Evolutionary conservation across 2,797 vertebrate genomes (phyloP), one percentile per base, ranked within the genome.

Genomic region (Loris lydekkerianus): DNA sequence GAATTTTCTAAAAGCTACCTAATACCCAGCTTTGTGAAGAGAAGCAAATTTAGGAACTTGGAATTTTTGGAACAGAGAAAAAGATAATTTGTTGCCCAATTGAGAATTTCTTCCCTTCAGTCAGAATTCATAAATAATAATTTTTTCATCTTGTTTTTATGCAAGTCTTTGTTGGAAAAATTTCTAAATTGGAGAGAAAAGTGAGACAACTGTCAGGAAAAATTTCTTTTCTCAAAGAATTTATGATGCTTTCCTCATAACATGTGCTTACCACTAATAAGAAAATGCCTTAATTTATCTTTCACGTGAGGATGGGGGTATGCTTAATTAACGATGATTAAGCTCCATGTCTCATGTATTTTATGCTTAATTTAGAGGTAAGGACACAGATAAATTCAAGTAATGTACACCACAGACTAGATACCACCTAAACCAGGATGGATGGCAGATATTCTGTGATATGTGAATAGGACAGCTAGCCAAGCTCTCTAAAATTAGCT

Each of bases 121-220:
- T 85, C 29, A 91, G 31, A 37, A 91, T 86, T 80, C 25, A 94
- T 93, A 92, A 60, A 78, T 29, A 60, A 37, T 7, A 70, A 20
- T 90, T 90, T 83, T 27, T 86, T 83, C 75, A 46, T 80, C 49
- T 92, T 70, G 0, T 53, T 86, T 6, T 58, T 37, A 20, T 0
- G 34, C 43, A 7, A 75, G 13, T 70, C 34, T 78, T 94, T 91
- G 34, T 73, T 46, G 70, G 40, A 53, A 5, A 92, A 76, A 7
- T 93, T 92, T 84, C 80, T 82, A 91, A 93, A 60, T 31, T 56
- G 65, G 31, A 92, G 3, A 76, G 29, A 93, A 89, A 75, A 60
- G 40, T 95, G 72, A 84, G 93, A 94, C 82, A 53, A n/a, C 9
- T 91, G 13, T 76, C 40, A 76, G 31, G 15, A 65, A 89, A 93